Evolutionary conservation across 2,797 vertebrate species (phyloP).

Genomic region (Echeneis naucrates): DNA sequence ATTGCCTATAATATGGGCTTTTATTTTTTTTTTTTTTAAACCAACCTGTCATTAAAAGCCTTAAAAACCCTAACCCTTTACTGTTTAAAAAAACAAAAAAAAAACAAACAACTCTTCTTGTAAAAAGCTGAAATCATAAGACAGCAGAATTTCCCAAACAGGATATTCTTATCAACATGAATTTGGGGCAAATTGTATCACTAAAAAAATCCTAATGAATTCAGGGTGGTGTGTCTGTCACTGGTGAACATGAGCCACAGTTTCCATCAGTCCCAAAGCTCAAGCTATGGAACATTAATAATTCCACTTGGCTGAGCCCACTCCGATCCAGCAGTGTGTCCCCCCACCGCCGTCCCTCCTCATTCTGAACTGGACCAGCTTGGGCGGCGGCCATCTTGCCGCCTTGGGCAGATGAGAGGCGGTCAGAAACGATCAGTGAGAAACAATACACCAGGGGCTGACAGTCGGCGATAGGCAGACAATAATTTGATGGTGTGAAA

Average conservation of each 20-base stretch:
- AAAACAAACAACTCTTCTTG: too few species aligned
- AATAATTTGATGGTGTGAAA: slow-evolving; percentile 51
- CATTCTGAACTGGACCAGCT: slow-evolving; percentile 41
- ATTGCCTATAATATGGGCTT: too few species aligned
- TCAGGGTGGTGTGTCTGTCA: background rate
- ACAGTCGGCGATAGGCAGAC: slow-evolving; percentile 44
- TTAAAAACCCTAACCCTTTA: too few species aligned
- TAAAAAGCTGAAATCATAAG: background rate
- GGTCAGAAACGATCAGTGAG: slow-evolving; percentile 39
- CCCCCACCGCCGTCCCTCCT: slow-evolving; percentile 21
- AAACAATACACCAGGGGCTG: slow-evolving; percentile 55
- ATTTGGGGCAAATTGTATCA: background rate
- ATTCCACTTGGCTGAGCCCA: slow-evolving; percentile 37
- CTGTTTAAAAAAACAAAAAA: too few species aligned
- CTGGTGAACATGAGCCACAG: slow-evolving; percentile 9
- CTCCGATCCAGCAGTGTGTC: slow-evolving; percentile 48
- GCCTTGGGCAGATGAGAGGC: slow-evolving; percentile 58
- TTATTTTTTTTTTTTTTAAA: too few species aligned
- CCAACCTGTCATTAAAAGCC: background rate
- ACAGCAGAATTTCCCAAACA: background rate
- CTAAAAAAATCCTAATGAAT: too few species aligned
- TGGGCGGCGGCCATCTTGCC: background rate
- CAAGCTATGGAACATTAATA: slow-evolving; percentile 16
- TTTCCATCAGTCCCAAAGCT: slow-evolving; percentile 14
- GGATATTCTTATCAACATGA: background rate